Conservation (phyloP, 2,888 invertebrate genomes). For the Drosophila quasianomalipes region DNA sequence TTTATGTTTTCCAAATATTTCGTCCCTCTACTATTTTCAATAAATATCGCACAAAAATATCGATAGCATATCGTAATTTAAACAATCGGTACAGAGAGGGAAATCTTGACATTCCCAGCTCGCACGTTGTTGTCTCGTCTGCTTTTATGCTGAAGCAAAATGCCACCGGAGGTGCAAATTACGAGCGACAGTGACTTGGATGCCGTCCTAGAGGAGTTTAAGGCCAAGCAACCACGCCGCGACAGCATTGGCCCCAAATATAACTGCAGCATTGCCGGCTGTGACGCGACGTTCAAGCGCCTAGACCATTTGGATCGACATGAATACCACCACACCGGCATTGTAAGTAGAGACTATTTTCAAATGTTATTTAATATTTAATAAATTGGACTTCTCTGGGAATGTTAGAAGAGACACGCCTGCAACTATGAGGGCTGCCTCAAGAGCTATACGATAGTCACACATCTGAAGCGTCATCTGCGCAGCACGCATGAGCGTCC, state of each 20-base stretch:
- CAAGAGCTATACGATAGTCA: conserved; percentile 88
- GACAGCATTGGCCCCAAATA: conserved; percentile 81
- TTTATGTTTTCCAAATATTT: neutral
- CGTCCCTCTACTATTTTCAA: neutral
- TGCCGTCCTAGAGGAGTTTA: conserved; percentile 66
- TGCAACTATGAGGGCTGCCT: conserved; percentile 87
- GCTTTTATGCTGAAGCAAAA: conserved; percentile 28
- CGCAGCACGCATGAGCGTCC: conserved; percentile 85
- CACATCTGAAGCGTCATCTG: conserved; percentile 88
- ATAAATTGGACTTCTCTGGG: neutral
- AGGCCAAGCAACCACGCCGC: conserved; percentile 35
- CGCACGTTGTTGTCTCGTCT: conserved; percentile 22
- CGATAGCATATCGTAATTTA: neutral
- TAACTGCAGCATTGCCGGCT: conserved; percentile 86
- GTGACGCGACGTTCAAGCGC: conserved; percentile 86
- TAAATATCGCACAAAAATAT: neutral
- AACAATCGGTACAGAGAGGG: neutral
- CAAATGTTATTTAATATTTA: neutral
- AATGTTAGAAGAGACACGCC: conserved; percentile 86
- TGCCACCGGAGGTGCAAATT: conserved; percentile 67
- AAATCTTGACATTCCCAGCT: neutral
- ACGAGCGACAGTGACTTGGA: conserved; percentile 84
- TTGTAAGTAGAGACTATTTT: conserved; percentile 85
- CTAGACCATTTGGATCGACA: conserved; percentile 87
- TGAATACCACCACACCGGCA: conserved; percentile 87